These are phyloP conservation scores for Hipposideros larvatus DNA, from an alignment of 2,797 vertebrate genomes.

Conservation along the genomic window DNA sequence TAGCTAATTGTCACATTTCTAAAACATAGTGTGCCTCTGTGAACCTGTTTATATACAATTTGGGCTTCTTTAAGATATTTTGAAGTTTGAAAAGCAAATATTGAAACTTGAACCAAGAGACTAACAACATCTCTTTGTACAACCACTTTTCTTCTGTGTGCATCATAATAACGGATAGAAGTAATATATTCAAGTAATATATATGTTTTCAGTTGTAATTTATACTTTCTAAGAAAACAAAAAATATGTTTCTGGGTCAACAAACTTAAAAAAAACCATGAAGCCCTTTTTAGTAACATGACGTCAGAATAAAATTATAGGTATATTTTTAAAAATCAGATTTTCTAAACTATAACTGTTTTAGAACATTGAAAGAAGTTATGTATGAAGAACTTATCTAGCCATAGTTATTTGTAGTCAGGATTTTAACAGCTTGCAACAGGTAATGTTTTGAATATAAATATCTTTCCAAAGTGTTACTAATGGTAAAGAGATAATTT, in stretches of 20 bases:
- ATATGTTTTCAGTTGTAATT: constrained; percentile 85
- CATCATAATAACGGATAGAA: constrained; percentile 86
- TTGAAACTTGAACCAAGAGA: constrained; percentile 86
- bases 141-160: constrained; percentile 87
- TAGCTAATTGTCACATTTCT: constrained; percentile 87
- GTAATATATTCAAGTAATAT: constrained; percentile 85
- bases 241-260: constrained; percentile 76
- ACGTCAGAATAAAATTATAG: constrained; percentile 83
- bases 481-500: constrained; percentile 99
- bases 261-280: constrained; percentile 72
- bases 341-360: constrained; percentile 86
- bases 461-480: constrained; percentile 99
- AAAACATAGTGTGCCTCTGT: constrained; percentile 86
- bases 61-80: constrained; percentile 90
- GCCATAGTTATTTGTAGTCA: constrained; percentile 88
- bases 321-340: constrained; percentile 82
- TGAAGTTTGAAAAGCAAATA: constrained; percentile 80
- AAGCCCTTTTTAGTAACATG: constrained; percentile 89
- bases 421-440: constrained; percentile 92
- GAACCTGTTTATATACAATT: constrained; percentile 84
- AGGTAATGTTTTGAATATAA: constrained; percentile 99
- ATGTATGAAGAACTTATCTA: constrained; percentile 78
- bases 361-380: constrained; percentile 78
- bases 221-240: constrained; percentile 78
- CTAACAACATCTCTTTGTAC: constrained; percentile 87